Percentiles rank a stretch among this genome's conserved stretches.
Conservation (phyloP, 2,113 vertebrate species). For the Mobula birostris region DNA sequence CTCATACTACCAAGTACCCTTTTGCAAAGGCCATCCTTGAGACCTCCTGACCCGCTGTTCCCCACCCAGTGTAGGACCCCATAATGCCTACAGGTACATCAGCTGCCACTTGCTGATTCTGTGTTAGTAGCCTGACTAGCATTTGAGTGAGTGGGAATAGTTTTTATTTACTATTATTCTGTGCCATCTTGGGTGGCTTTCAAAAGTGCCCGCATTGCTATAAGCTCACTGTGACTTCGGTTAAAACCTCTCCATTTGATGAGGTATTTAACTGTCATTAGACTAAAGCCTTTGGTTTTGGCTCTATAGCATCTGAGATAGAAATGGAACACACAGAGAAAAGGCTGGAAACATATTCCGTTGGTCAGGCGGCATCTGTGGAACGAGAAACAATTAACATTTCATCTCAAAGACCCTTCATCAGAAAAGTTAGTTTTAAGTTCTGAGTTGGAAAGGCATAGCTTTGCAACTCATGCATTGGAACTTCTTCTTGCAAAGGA, state of each 20-base stretch:
- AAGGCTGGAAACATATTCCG: no score
- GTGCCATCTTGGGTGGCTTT: background rate
- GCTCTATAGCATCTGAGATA: background rate
- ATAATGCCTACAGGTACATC: background rate
- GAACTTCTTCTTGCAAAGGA: background rate
- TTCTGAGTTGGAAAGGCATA: background rate
- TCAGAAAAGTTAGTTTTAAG: no score
- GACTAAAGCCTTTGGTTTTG: background rate
- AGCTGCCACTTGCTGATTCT: background rate
- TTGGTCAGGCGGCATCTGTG: no score
- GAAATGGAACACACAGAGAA: no score
- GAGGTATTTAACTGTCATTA: background rate
- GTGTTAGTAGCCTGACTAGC: background rate
- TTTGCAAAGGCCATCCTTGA: background rate
- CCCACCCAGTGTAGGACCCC: background rate
- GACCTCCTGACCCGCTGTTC: background rate
- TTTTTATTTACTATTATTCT: background rate
- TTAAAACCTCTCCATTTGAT: background rate
- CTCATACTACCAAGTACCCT: background rate
- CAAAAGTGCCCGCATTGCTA: no score
- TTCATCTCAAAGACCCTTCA: no score
- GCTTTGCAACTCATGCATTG: background rate
- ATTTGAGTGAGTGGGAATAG: background rate
- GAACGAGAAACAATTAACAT: no score
- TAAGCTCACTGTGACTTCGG: background rate